phyloP scores from a whole-genome alignment of 2,888 invertebrate species.

The Uropetala carovei region DNA sequence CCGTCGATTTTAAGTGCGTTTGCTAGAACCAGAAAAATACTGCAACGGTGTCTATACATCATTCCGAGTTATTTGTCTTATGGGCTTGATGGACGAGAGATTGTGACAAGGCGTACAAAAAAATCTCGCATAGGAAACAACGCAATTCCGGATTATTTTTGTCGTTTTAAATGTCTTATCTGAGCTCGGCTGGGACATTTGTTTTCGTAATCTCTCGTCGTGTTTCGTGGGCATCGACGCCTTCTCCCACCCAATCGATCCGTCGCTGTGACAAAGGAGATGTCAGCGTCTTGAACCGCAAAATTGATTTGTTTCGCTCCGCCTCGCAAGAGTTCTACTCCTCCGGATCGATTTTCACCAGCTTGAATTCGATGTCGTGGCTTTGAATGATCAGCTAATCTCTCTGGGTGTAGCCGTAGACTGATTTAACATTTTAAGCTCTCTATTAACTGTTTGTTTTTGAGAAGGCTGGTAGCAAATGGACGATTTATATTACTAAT shows the following conservation, averaged over 20 bases:
- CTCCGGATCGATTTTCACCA: neutral
- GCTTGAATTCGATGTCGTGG: neutral
- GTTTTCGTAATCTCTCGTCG: slow-evolving; percentile 1
- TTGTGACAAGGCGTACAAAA: neutral
- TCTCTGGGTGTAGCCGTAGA: neutral
- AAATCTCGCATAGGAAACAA: neutral
- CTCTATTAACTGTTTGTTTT: neutral
- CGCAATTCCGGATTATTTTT: neutral
- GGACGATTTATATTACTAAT: no score
- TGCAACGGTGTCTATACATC: neutral
- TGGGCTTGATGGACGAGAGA: neutral
- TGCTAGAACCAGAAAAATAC: neutral
- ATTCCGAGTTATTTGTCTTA: neutral
- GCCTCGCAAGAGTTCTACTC: no score
- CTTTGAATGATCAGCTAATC: neutral
- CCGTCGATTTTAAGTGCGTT: neutral
- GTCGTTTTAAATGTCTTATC: neutral
- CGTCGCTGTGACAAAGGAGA: neutral
- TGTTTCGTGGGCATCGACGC: slow-evolving; percentile 16
- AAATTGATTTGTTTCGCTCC: neutral
- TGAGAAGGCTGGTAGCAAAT: no score
- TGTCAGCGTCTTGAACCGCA: neutral
- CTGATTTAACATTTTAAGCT: neutral
- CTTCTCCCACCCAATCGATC: neutral
- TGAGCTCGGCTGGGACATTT: neutral